Base-by-base conservation (phyloP, 1,140 invertebrate genomes). In the Drosophila chauvacae region DNA sequence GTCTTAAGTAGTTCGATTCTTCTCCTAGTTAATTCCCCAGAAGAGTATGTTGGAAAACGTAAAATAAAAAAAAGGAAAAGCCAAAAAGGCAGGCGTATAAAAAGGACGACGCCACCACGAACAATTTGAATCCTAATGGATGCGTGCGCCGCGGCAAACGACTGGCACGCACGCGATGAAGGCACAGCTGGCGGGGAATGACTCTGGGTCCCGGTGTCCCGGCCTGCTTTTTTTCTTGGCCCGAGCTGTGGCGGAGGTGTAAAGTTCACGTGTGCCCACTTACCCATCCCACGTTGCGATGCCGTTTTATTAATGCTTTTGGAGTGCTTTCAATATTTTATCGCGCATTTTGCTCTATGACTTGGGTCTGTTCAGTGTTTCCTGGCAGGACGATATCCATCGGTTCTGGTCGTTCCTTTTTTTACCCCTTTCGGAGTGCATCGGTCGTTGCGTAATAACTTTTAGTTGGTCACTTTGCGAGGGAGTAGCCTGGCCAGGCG, bases 321-420 rank as follows among this genome's bases (percentile, higher is more conserved):
- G 80, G 85, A 88, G 85, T 88, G 85, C 85, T 88, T 88, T 88
- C 85, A 90, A 88, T 88, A 77, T 90, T 88, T 88, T 88, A 88
- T 88, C 84, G 85, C 73, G 64, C 81, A 69, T 84, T 84, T 72
- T 64, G 72, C 81, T 79, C 71, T 83, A 75, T 78, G 75, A 56
- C 64, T 61, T 61, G 63, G 65, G 45, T 53, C 51, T 51, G 62
- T 72, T 30, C 42, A 20, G 45, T 61, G 42, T 55, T 70, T 60
- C 64, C 58, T 57, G 76, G 26, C 75, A 71, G 74, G 51, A 64
- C 72, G 77, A 71, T 80, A 70, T 83, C 80, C 73, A 87, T 80
- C 76, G 70, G 30, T 47, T 72, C 42, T 26, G 62, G 63, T 61
- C 62, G 39, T 62, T 39, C 41, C 41, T 35, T 60, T 64, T 61